These are phyloP conservation scores for Lithophane semibrunnea DNA, from an alignment of 2,888 invertebrate genomes.

Conservation along the genomic window DNA sequence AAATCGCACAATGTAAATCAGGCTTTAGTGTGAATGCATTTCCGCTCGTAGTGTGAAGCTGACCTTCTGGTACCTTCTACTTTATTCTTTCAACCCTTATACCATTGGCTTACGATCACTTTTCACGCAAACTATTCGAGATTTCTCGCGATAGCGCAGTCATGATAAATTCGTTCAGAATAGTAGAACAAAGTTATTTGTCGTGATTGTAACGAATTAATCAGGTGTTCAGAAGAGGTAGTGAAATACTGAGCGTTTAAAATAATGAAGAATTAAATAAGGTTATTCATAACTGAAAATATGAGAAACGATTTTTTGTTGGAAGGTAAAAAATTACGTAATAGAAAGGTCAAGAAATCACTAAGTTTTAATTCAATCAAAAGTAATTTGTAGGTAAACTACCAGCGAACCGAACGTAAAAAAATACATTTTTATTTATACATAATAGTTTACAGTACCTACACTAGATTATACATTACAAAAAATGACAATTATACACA, in stretches of 20 bases:
- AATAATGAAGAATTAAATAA: constrained; percentile 36
- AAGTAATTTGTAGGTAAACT: too few relatives aligned
- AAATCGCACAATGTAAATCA: neutral
- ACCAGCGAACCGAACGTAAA: neutral
- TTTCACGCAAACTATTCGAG: constrained; percentile 61
- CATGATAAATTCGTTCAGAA: constrained; percentile 56
- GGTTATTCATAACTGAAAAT: constrained; percentile 10
- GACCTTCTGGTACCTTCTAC: constrained; percentile 11
- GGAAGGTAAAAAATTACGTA: neutral
- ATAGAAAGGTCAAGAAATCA: neutral
- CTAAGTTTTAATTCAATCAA: neutral
- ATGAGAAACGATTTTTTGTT: neutral
- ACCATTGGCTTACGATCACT: constrained; percentile 69
- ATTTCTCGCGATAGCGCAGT: constrained; percentile 53
- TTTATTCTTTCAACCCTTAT: constrained; percentile 56
- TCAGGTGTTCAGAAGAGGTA: constrained; percentile 42
- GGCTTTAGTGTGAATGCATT: neutral
- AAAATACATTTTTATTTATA: too few relatives aligned
- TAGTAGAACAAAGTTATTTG: constrained; percentile 39
- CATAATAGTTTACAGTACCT: too few relatives aligned
- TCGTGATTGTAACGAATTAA: constrained; percentile 55
- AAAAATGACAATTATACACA: too few relatives aligned
- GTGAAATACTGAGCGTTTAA: constrained; percentile 35
- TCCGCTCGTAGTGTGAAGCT: neutral
- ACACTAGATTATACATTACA: too few relatives aligned